phyloP scores from a whole-genome alignment of 2,113 vertebrate species.

The Gallinago undulata region DNA sequence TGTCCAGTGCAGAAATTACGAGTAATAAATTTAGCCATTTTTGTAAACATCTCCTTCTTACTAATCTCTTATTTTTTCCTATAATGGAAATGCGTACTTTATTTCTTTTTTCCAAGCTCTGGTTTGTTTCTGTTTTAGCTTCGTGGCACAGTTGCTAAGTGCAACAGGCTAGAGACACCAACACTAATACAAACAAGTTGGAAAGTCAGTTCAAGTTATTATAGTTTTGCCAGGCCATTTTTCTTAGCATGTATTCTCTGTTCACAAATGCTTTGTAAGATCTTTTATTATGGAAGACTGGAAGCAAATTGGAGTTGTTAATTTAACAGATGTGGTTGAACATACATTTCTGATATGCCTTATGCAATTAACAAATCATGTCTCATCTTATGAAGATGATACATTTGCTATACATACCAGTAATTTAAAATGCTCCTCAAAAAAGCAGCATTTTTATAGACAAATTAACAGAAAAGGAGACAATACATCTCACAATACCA shows the following conservation, averaged over 20 bases:
- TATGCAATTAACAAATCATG: constrained; percentile 57
- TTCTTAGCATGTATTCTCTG: constrained; percentile 9
- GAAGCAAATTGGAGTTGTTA: constrained; percentile 50
- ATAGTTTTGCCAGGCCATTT: constrained; percentile 36
- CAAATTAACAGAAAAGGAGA: constrained; percentile 64
- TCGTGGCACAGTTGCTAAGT: constrained; percentile 66
- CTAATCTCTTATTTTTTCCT: constrained; percentile 31
- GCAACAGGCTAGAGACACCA: constrained; percentile 41
- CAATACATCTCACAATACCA: constrained; percentile 46
- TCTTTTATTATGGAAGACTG: constrained; percentile 49
- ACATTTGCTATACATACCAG: constrained; percentile 49
- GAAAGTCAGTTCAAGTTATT: constrained; percentile 39
- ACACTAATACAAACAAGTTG: constrained; percentile 40
- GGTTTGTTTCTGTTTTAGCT: constrained; percentile 58
- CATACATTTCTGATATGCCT: constrained; percentile 35
- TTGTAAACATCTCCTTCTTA: constrained; percentile 52
- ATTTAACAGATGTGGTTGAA: constrained; percentile 55
- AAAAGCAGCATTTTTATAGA: constrained; percentile 53
- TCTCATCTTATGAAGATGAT: constrained; percentile 75
- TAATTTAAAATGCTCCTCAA: constrained; percentile 64
- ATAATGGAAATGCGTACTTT: constrained; percentile 28
- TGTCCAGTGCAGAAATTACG: constrained; percentile 17
- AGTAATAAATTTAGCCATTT: constrained; percentile 55
- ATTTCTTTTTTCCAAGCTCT: constrained; percentile 56
- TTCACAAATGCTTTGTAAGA: constrained; percentile 27